A percentile compares a stretch with the other conserved stretches of the same genome.
phyloP scores from a whole-genome alignment of 2,797 vertebrate genomes.

The Tauraco hartlaubi region DNA sequence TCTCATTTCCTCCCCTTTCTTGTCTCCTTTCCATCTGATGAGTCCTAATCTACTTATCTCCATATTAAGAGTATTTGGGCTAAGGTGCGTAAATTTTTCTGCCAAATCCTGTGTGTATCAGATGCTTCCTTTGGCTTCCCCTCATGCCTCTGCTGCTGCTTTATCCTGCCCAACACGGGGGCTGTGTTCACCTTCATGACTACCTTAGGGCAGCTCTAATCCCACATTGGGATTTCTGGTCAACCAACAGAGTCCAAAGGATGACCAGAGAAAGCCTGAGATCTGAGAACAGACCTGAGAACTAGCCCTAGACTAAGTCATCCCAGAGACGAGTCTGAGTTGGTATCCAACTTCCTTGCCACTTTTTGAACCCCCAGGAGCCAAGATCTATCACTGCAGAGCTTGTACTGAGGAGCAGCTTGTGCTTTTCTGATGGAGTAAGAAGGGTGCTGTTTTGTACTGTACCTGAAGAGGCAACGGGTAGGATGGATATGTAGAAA shows the following conservation, averaged over 20 bases:
- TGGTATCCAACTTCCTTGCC: background rate
- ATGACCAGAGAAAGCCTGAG: background rate
- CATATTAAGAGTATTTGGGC: background rate
- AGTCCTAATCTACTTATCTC: background rate
- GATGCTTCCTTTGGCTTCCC: background rate
- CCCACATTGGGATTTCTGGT: background rate
- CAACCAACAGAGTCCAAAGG: background rate
- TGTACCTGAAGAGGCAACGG: slow-evolving; percentile 88
- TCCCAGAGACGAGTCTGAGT: background rate
- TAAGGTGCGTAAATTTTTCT: background rate
- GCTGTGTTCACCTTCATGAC: background rate
- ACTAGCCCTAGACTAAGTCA: background rate
- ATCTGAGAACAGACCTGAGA: background rate
- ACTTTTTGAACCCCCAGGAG: background rate
- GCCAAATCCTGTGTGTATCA: background rate
- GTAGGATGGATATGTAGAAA: slow-evolving; percentile 90
- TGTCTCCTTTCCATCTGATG: background rate
- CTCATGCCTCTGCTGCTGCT: background rate
- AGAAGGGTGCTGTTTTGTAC: background rate
- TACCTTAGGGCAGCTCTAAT: background rate
- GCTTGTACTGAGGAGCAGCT: background rate
- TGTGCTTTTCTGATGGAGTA: background rate
- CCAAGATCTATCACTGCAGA: background rate
- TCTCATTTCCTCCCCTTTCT: background rate
- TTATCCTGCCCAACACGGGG: background rate